Percentiles rank a stretch among this genome's conserved stretches.
Conservation (phyloP, 2,113 vertebrate genomes). For the Micronisus gabar region DNA sequence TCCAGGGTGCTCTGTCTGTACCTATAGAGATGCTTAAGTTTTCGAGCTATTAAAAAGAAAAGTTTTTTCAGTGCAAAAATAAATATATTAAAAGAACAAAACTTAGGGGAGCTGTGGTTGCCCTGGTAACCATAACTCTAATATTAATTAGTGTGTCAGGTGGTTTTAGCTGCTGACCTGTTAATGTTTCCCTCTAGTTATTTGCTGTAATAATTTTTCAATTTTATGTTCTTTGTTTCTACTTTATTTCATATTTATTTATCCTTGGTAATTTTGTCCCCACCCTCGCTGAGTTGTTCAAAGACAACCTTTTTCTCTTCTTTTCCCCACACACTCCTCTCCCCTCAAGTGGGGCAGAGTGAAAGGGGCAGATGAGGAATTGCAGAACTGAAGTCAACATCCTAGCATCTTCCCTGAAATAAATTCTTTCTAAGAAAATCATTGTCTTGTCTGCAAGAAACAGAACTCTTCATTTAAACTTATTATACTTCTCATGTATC, state of each 20-base stretch:
- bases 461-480: neutral
- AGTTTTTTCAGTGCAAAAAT: neutral
- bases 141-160: neutral
- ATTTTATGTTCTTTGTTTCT: neutral
- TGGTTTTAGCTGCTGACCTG: neutral
- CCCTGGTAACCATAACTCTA: neutral
- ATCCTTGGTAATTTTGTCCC: neutral
- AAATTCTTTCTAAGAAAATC: neutral
- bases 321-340: neutral
- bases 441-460: neutral
- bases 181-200: neutral
- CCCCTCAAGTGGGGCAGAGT: neutral
- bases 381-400: neutral
- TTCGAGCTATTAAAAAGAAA: neutral
- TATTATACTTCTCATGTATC: neutral
- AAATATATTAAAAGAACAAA: neutral
- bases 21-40: neutral
- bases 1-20: neutral
- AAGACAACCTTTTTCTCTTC: neutral
- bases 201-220: neutral
- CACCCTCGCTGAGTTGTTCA: neutral
- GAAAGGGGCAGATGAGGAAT: neutral
- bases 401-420: neutral
- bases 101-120: neutral
- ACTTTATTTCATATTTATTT: neutral